Conservation (phyloP, 2,888 invertebrate genomes). For the Pocota personata region DNA sequence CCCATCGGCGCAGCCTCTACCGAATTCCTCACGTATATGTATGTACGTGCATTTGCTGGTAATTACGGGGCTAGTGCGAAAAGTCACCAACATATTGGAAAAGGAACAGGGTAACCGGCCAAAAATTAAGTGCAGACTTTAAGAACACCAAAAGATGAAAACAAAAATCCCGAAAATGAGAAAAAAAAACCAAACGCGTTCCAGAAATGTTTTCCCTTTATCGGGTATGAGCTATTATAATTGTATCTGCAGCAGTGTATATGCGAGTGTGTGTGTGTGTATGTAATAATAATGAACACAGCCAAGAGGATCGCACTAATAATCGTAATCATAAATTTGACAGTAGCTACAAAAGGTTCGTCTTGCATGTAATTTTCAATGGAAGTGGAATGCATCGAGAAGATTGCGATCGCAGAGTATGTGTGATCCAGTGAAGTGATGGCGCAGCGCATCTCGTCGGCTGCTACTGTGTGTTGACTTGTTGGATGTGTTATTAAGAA, state of each 20-base stretch:
- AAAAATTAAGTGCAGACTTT: conserved; percentile 25
- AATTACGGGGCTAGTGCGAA: conserved; percentile 66
- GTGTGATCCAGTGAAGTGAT: neutral
- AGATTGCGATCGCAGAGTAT: conserved; percentile 28
- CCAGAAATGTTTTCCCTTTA: conserved; percentile 3
- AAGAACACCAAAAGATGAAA: conserved; percentile 22
- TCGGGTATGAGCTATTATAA: conserved; percentile 8
- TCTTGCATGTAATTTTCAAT: conserved; percentile 40
- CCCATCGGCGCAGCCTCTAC: neutral
- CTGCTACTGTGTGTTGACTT: conserved; percentile 10
- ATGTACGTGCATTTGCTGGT: conserved; percentile 48
- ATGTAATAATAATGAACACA: neutral
- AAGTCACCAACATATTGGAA: conserved; percentile 50
- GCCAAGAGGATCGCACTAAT: conserved; percentile 17
- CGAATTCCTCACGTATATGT: conserved; percentile 50
- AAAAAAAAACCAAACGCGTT: conserved; percentile 14
- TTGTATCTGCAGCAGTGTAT: neutral
- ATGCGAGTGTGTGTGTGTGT: neutral
- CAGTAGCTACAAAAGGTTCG: conserved; percentile 46
- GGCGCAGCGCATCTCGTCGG: neutral
- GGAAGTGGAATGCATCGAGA: conserved; percentile 17
- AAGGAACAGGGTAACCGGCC: conserved; percentile 9
- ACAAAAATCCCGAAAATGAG: conserved; percentile 28
- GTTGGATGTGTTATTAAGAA: conserved; percentile 13
- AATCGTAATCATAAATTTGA: conserved; percentile 64